A percentile compares a stretch with the other conserved stretches of the same genome.
phyloP scores from a whole-genome alignment of 2,113 vertebrate genomes.

The Mystacornis crossleyi region DNA sequence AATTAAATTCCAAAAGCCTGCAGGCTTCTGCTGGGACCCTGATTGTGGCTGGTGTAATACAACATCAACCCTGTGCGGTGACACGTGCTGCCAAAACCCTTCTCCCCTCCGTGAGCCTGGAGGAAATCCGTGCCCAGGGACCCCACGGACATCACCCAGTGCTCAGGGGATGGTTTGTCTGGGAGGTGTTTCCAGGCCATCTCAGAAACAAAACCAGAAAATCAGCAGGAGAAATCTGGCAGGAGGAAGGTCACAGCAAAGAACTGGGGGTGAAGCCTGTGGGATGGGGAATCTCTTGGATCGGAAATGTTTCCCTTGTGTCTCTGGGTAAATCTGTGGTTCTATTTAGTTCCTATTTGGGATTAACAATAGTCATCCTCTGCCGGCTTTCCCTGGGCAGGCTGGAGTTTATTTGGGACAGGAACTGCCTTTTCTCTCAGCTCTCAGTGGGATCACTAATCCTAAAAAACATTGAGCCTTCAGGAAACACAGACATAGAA shows the following conservation, averaged over 20 bases:
- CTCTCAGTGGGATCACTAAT: not conserved
- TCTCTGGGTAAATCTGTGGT: not conserved
- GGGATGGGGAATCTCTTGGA: not conserved
- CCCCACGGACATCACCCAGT: rapidly evolving
- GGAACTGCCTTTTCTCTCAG: not conserved
- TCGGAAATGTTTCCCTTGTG: not conserved
- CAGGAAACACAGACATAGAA: not conserved
- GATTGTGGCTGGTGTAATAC: not conserved
- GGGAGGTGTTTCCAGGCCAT: not conserved
- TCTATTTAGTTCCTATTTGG: not conserved
- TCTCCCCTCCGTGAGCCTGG: rapidly evolving
- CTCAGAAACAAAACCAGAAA: not conserved
- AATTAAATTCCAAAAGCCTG: not conserved
- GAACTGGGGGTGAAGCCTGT: not conserved
- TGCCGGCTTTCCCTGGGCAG: not conserved
- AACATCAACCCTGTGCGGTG: rapidly evolving
- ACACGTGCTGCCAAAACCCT: not conserved
- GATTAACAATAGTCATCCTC: not conserved
- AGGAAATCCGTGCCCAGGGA: not conserved
- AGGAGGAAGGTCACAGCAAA: not conserved
- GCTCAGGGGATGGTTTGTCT: not conserved
- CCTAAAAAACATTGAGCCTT: not conserved
- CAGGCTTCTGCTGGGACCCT: not conserved
- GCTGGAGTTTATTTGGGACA: not conserved
- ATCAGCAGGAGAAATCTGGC: not conserved